phyloP scores from a whole-genome alignment of 2,797 vertebrate genomes.

The Columba guinea region DNA sequence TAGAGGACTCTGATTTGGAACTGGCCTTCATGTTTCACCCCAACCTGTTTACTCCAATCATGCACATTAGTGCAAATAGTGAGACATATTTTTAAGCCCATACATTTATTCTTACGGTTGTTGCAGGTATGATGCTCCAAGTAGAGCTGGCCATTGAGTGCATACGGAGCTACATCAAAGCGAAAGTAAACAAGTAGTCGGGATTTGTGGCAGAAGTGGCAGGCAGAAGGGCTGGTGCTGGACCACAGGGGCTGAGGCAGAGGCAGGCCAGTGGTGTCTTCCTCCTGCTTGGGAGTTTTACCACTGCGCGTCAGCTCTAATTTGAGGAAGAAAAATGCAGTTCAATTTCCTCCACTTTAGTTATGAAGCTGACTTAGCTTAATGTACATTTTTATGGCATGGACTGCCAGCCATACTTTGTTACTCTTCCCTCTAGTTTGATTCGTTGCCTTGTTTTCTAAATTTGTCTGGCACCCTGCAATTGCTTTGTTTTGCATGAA shows the following conservation, averaged over 20 bases:
- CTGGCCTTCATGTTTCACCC: background rate
- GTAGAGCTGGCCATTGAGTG: background rate
- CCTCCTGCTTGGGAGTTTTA: background rate
- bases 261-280: background rate
- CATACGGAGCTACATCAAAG: background rate
- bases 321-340: background rate
- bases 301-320: background rate
- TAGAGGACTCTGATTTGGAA: background rate
- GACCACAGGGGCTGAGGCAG: background rate
- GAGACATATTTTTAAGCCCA: background rate
- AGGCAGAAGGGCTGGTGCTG: background rate
- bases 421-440: background rate
- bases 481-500: background rate
- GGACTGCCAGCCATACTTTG: background rate
- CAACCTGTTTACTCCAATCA: background rate
- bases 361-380: background rate
- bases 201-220: background rate
- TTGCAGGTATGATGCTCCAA: background rate
- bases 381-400: background rate
- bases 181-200: rapidly evolving
- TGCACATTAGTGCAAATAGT: background rate
- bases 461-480: background rate
- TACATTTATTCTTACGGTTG: background rate
- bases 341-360: background rate
- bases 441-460: background rate